Conservation (phyloP, 2,113 vertebrate genomes). For the Butorides virescens region DNA sequence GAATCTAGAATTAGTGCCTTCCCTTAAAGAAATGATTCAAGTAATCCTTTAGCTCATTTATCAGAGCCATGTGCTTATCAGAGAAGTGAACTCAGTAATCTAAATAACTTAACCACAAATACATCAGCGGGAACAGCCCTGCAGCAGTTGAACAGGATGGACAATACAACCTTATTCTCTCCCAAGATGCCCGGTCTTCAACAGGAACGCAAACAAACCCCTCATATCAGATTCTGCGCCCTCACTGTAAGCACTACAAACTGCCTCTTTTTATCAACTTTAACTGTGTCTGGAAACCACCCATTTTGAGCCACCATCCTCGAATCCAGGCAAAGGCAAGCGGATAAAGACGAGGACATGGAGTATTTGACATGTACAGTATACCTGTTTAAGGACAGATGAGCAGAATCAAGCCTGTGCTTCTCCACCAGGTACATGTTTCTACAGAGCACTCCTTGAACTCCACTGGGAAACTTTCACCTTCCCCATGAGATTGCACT, state of each 20-base stretch:
- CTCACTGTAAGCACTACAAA: not conserved
- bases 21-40: not conserved
- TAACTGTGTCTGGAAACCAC: not conserved
- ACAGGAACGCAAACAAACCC: not conserved
- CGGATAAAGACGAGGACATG: fast-evolving
- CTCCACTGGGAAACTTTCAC: not conserved
- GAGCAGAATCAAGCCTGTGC: not conserved
- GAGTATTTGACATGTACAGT: not conserved
- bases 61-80: not conserved
- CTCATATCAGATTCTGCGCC: fast-evolving
- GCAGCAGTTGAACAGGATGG: not conserved
- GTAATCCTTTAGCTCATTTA: not conserved
- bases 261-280: not conserved
- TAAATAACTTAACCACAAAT: not conserved
- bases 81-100: not conserved
- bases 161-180: not conserved
- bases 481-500: not conserved
- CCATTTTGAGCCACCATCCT: not conserved
- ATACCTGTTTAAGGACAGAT: not conserved
- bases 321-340: not conserved
- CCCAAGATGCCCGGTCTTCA: not conserved
- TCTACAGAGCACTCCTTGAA: not conserved
- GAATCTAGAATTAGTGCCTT: not conserved
- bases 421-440: not conserved
- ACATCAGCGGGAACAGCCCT: not conserved